Percentiles rank a stretch among this genome's conserved stretches.
phyloP scores from a whole-genome alignment of 1,140 invertebrate species.

The Phthorimaea operculella region DNA sequence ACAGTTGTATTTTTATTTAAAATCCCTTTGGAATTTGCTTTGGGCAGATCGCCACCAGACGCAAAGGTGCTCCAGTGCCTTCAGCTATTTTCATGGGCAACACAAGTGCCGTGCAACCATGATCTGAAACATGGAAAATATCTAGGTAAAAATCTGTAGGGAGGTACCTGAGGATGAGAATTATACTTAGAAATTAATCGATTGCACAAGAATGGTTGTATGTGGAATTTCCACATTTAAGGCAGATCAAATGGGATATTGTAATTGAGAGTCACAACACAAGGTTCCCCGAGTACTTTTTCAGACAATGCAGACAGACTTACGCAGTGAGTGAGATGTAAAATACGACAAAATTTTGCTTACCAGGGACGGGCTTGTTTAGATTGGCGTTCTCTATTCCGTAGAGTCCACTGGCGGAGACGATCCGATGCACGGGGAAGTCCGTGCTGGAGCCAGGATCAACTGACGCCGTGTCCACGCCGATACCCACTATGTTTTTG shows the following conservation, averaged over 20 bases:
- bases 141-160: too few species aligned
- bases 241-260: too few species aligned
- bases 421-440: constrained; percentile 46
- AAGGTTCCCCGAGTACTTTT: too few species aligned
- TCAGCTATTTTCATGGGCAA: constrained; percentile 72
- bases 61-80: constrained; percentile 70
- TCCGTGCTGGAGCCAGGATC: constrained; percentile 66
- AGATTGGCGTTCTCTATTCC: constrained; percentile 73
- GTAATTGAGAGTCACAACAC: too few species aligned
- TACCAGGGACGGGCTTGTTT: constrained; percentile 57
- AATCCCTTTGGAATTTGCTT: constrained; percentile 20
- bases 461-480: constrained; percentile 73
- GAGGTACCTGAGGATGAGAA: too few species aligned
- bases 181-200: too few species aligned
- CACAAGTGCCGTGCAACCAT: constrained; percentile 67
- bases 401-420: constrained; percentile 66
- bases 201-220: too few species aligned
- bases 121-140: constrained; percentile 45
- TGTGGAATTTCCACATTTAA: too few species aligned
- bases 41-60: constrained; percentile 60
- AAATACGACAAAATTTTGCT: neutral
- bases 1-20: too few species aligned
- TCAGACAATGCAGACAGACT: too few species aligned
- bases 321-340: too few species aligned
- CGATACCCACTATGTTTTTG: constrained; percentile 72